phyloP scores from a whole-genome alignment of 2,797 vertebrate genomes.

The Onychomys leucogaster region DNA sequence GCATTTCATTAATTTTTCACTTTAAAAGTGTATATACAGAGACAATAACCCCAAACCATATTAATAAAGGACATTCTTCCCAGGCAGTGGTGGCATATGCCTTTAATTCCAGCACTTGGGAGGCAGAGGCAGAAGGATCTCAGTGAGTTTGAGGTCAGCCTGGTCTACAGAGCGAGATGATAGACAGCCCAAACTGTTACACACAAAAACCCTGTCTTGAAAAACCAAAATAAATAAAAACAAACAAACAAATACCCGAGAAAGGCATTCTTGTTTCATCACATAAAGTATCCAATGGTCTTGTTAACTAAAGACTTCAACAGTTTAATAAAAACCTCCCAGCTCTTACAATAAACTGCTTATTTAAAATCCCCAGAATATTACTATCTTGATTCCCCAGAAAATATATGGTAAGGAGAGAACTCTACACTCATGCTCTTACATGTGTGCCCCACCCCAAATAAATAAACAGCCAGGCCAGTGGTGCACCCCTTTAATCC shows the following conservation, averaged over 20 bases:
- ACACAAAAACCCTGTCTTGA: too few species aligned
- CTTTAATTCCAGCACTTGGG: too few species aligned
- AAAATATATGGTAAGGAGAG: neutral
- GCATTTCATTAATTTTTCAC: constrained; percentile 64
- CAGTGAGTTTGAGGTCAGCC: too few species aligned
- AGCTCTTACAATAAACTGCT: neutral
- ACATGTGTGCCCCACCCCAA: neutral
- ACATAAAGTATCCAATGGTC: neutral
- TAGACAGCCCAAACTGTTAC: too few species aligned
- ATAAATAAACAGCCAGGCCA: neutral
- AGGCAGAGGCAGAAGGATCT: too few species aligned
- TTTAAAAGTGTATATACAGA: constrained; percentile 69
- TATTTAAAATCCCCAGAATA: constrained; percentile 23
- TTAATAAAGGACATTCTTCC: constrained; percentile 20
- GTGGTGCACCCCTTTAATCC: neutral
- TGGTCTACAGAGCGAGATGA: too few species aligned
- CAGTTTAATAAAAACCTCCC: constrained; percentile 40
- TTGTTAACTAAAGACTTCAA: constrained; percentile 28
- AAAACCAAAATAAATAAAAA: too few species aligned
- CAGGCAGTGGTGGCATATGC: too few species aligned
- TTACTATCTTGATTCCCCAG: neutral
- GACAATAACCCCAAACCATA: neutral
- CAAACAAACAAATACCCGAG: too few species aligned
- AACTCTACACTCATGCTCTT: neutral
- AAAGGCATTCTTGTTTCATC: neutral